These are phyloP conservation scores for Palythoa caribaeorum DNA, from an alignment of 92 coral and sea anemone species.

Conservation along the genomic window DNA sequence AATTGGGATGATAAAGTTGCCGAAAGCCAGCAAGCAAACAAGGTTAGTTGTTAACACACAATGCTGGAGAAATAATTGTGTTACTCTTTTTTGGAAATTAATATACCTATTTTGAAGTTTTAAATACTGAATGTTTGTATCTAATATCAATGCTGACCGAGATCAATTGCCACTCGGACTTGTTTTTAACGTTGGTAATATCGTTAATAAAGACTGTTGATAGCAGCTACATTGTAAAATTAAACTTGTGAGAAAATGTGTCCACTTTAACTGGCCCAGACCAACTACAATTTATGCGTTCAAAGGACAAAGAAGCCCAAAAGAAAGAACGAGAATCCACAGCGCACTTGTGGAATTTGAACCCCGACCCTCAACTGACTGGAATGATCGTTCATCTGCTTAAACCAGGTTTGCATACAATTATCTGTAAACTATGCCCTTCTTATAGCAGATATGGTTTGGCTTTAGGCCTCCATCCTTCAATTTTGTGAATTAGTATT, in stretches of 20 bases:
- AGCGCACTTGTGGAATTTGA: conserved; percentile 96
- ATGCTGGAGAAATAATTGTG: too few relatives aligned
- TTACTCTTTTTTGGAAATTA: background rate
- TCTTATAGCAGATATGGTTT: too few relatives aligned
- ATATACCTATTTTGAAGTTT: background rate
- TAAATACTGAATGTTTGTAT: background rate
- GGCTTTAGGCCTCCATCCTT: background rate
- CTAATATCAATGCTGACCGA: background rate
- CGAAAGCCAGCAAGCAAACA: conserved; percentile 68
- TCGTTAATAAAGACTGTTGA: too few relatives aligned
- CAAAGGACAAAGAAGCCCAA: conserved; percentile 86
- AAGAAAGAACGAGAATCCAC: conserved; percentile 90
- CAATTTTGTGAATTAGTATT: background rate
- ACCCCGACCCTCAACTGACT: conserved; percentile 93
- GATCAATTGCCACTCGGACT: too few relatives aligned
- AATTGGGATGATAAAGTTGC: conserved; percentile 87
- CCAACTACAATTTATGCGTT: background rate
- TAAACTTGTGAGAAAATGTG: too few relatives aligned
- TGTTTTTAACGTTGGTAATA: too few relatives aligned
- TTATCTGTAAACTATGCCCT: background rate
- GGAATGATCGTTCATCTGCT: conserved; percentile 91
- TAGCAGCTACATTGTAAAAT: too few relatives aligned
- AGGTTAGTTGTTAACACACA: conserved; percentile 60
- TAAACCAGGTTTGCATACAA: conserved; percentile 70
- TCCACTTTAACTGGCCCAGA: background rate